Evolutionary conservation across 1,140 invertebrate species (phyloP), one percentile per base, ranked within the genome.

Genomic region (Armadillidium nasatum): DNA sequence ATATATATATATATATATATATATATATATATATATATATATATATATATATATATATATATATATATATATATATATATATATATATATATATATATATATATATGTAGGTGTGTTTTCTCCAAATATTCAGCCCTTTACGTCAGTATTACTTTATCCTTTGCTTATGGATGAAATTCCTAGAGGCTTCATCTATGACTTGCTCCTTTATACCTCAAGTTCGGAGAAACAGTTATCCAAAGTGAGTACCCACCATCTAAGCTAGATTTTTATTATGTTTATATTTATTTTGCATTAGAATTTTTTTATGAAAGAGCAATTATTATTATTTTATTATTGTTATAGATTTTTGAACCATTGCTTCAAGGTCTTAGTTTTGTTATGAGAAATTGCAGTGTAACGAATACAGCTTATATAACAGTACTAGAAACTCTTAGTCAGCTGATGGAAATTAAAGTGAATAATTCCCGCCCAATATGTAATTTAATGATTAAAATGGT

Each of bases 351-450:
- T 82, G 86, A 86, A 0, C 91, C 92, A 22, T 81, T 94, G 23
- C 76, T 94, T 0, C 89, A 91, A 82, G 88, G 89, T 10, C 83
- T 94, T 10, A 90, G 89, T 81, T 84, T 88, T 21, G 86, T 87
- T 7, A 92, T 93, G 88, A 88, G 89, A 77, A 86, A 87, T 7
- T 88, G 89, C n/a, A 90, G 89, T 72, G 86, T 93, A 76, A 88
- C 91, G n/a, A 88, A 88, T 1, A 90, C 91, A 75, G 88, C 89
- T 43, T 91, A 91, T 82, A 87, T 89, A 71, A 87, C 89, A 78
- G 91, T 92, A 22, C 87, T 93, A 9, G 84, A 87, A 80, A 86
- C 86, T 7, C 83, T 94, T 43, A 87, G 87, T 74, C 91, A 93
- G 81, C 84, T 94, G 15, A 88, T 91, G 79, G 90, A 92, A 72